Evolutionary conservation across 2,888 invertebrate species (phyloP).

Genomic region (Melanostoma scalare): DNA sequence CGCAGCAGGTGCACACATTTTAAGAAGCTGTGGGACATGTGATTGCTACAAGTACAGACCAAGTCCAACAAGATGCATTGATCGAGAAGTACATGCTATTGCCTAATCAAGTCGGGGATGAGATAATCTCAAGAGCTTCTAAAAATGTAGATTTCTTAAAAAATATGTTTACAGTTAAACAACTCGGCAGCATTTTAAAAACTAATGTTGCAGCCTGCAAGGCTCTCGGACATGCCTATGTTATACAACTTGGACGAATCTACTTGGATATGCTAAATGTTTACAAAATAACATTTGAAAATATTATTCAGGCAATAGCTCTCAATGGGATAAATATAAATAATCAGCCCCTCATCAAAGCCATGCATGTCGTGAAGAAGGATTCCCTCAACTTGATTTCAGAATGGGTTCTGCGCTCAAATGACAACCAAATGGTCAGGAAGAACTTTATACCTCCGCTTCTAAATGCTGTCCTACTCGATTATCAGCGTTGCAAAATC

Average conservation of each 20-base stretch:
- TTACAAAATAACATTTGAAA: conserved; percentile 98
- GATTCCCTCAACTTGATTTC: conserved; percentile 98
- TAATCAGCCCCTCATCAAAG: conserved; percentile 98
- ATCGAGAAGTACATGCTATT: too few relatives aligned
- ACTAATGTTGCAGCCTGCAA: conserved; percentile 99
- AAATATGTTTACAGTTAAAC: conserved; percentile 97
- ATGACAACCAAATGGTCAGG: conserved; percentile 95
- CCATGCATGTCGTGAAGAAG: conserved; percentile 99
- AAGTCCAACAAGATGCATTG: too few relatives aligned
- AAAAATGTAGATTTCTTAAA: conserved; percentile 98
- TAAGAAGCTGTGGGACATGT: conserved; percentile 99
- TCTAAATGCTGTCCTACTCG: conserved; percentile 96
- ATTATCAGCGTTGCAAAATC: conserved; percentile 97
- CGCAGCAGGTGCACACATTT: too few relatives aligned
- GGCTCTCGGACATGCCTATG: conserved; percentile 97
- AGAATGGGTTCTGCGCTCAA: conserved; percentile 96
- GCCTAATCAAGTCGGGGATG: conserved; percentile 99
- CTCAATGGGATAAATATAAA: conserved; percentile 98
- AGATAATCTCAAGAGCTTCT: conserved; percentile 97
- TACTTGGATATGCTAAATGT: conserved; percentile 99
- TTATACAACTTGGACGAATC: conserved; percentile 96
- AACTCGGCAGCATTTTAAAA: conserved; percentile 98
- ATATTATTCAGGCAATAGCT: conserved; percentile 96
- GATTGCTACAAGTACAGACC: conserved; percentile 97
- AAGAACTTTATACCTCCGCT: conserved; percentile 99